These are phyloP conservation scores for Homalodisca vitripennis DNA, from an alignment of 1,140 invertebrate genomes.

Conservation along the genomic window DNA sequence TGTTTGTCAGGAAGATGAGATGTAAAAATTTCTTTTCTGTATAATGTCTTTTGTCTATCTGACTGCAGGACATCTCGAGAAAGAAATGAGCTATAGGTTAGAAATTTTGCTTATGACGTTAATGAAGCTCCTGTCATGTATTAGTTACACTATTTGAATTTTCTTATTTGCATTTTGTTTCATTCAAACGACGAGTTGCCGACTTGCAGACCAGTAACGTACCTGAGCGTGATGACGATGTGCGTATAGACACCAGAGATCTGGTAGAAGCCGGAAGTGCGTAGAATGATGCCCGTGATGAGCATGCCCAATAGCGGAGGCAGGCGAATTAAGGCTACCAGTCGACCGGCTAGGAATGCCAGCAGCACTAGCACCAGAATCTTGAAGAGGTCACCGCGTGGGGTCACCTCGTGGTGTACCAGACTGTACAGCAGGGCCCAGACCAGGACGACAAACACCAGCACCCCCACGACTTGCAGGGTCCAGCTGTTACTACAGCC, in stretches of 20 bases:
- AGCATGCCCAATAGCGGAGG: constrained; percentile 44
- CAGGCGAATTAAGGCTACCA: constrained; percentile 32
- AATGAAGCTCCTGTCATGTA: no score
- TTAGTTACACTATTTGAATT: no score
- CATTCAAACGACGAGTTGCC: no score
- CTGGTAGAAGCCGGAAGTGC: constrained; percentile 41
- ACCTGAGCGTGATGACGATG: constrained; percentile 40
- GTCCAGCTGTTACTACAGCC: constrained; percentile 31
- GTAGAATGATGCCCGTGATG: constrained; percentile 40
- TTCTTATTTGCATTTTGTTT: no score
- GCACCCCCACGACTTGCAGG: constrained; percentile 28
- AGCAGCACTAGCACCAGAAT: constrained; percentile 36
- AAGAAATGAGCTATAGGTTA: no score
- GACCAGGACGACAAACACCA: constrained; percentile 26
- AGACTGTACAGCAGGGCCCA: constrained; percentile 37
- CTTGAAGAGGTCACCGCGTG: constrained; percentile 40
- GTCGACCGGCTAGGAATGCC: constrained; percentile 36
- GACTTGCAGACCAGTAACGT: no score
- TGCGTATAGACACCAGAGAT: constrained; percentile 37
- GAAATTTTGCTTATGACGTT: no score
- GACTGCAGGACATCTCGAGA: no score
- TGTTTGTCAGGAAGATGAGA: no score
- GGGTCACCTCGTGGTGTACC: constrained; percentile 25
- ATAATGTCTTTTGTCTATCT: no score
- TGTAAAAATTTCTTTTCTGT: no score